phyloP scores from a whole-genome alignment of 2,797 vertebrate genomes.

The Enteromius treurensis region DNA sequence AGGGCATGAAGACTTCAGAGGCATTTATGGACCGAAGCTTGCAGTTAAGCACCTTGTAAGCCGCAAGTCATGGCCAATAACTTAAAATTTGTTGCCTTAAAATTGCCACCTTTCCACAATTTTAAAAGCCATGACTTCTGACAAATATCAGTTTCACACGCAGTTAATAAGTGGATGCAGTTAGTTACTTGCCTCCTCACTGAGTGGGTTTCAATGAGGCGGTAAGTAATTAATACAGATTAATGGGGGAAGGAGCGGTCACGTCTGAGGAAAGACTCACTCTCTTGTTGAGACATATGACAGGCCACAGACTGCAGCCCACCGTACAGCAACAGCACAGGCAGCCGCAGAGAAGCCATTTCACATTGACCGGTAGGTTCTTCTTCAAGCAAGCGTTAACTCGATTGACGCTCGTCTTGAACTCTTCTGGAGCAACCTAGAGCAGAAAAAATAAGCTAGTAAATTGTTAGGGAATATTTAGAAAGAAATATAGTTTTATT shows the following conservation, averaged over 20 bases:
- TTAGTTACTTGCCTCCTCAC: slow-evolving; percentile 64
- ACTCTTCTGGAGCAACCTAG: slow-evolving; percentile 97
- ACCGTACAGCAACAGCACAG: slow-evolving; percentile 98
- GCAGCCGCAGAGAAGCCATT: slow-evolving; percentile 98
- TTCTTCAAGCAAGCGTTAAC: slow-evolving; percentile 95
- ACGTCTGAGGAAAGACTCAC: slow-evolving; percentile 77
- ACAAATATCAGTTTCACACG: slow-evolving; percentile 67
- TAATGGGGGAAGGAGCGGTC: slow-evolving; percentile 67
- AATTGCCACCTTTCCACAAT: slow-evolving; percentile 69
- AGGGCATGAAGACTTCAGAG: slow-evolving; percentile 56
- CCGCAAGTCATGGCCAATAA: slow-evolving; percentile 74
- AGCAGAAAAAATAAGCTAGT: background rate
- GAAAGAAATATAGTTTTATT: background rate
- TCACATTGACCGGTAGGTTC: slow-evolving; percentile 95
- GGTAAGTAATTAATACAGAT: slow-evolving; percentile 62
- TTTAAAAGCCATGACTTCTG: slow-evolving; percentile 54
- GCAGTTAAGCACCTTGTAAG: slow-evolving; percentile 77
- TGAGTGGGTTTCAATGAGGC: slow-evolving; percentile 61
- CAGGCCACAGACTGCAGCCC: slow-evolving; percentile 97
- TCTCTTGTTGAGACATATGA: slow-evolving; percentile 99
- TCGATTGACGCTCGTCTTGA: slow-evolving; percentile 93
- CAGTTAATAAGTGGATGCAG: slow-evolving; percentile 68
- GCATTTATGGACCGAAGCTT: slow-evolving; percentile 76
- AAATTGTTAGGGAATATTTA: background rate
- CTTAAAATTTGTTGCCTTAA: slow-evolving; percentile 53